These are phyloP conservation scores for Eurypyga helias DNA, from an alignment of 2,113 vertebrate genomes.

Conservation along the genomic window DNA sequence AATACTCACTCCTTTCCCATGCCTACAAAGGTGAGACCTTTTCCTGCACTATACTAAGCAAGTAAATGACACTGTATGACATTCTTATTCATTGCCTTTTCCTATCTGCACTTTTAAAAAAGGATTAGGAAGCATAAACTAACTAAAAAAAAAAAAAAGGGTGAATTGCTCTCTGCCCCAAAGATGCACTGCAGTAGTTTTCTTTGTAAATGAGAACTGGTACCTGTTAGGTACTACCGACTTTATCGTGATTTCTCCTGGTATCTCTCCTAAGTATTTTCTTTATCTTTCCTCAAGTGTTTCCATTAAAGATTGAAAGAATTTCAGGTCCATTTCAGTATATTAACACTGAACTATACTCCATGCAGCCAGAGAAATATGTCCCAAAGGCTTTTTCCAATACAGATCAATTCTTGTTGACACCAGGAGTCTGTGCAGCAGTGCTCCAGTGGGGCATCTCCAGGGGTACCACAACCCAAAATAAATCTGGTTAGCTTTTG, in stretches of 20 bases:
- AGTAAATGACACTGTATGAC: not conserved
- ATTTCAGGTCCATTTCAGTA: not conserved
- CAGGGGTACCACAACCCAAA: not conserved
- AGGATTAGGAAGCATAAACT: not conserved
- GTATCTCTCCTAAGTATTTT: not conserved
- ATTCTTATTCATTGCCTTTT: not conserved
- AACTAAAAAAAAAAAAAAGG: not conserved
- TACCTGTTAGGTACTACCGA: not conserved
- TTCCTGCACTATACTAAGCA: not conserved
- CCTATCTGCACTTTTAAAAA: not conserved
- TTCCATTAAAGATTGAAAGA: not conserved
- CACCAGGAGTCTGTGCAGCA: not conserved
- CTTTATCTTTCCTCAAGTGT: not conserved
- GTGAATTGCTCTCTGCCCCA: not conserved
- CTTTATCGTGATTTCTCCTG: not conserved
- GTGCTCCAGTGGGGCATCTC: not conserved
- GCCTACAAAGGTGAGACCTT: not conserved
- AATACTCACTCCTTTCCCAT: not conserved
- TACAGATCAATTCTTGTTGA: not conserved
- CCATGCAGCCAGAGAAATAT: not conserved
- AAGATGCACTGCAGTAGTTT: not conserved
- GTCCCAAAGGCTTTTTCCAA: not conserved
- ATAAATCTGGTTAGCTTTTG: not conserved
- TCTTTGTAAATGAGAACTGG: not conserved
- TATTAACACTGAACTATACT: not conserved